These are phyloP conservation scores for Lordiphosa clarofinis DNA, from an alignment of 1,140 invertebrate genomes.

Conservation along the genomic window DNA sequence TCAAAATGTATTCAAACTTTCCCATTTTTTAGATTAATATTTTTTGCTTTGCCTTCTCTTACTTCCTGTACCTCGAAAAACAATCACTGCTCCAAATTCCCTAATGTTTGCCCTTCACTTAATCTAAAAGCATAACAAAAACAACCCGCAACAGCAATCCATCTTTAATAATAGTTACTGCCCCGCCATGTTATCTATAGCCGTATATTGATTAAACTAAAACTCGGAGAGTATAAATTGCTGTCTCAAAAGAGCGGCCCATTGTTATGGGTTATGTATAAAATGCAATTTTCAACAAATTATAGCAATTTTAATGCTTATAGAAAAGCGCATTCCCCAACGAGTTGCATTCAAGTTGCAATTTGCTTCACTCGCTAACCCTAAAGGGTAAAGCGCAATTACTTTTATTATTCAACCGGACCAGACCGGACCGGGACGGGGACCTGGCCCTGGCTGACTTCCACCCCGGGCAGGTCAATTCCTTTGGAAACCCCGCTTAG, in stretches of 20 bases:
- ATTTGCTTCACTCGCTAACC: constrained; percentile 73
- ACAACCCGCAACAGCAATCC: constrained; percentile 48
- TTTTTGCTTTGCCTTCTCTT: too few relatives aligned
- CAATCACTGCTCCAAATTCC: constrained; percentile 27
- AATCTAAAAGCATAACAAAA: constrained; percentile 1
- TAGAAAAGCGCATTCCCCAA: constrained; percentile 54
- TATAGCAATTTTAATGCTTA: constrained; percentile 79
- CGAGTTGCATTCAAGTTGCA: constrained; percentile 50
- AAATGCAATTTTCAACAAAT: constrained; percentile 77
- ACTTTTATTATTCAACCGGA: constrained; percentile 71
- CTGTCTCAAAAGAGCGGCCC: constrained; percentile 11
- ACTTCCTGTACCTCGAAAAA: too few relatives aligned
- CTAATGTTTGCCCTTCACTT: constrained; percentile 28
- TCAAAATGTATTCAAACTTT: too few relatives aligned
- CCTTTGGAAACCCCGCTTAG: constrained; percentile 41
- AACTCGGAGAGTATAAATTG: constrained; percentile 26
- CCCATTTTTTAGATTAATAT: too few relatives aligned
- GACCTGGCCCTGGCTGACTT: constrained; percentile 19
- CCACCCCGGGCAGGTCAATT: constrained; percentile 61
- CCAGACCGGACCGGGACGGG: constrained; percentile 5
- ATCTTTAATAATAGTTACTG: constrained; percentile 66
- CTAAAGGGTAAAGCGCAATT: constrained; percentile 79
- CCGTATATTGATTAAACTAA: constrained; percentile 65
- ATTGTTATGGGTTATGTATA: constrained; percentile 72
- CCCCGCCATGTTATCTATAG: constrained; percentile 33